These are phyloP conservation scores for Trichogramma pretiosum DNA, from an alignment of 1,140 invertebrate species.

Conservation along the genomic window DNA sequence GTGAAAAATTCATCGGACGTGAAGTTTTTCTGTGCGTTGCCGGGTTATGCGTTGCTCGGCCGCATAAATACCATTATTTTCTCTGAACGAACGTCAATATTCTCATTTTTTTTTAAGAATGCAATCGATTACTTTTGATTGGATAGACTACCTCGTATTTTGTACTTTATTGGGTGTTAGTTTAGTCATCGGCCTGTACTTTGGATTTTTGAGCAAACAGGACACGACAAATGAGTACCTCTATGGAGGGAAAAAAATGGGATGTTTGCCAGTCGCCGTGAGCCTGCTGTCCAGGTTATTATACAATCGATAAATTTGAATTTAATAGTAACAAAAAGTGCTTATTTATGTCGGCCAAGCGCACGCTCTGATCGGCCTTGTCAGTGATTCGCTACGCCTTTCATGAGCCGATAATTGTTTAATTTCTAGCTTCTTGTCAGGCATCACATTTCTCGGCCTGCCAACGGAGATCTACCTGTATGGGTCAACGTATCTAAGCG, in stretches of 20 bases:
- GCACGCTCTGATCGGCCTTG: too few relatives aligned
- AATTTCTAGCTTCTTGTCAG: constrained; percentile 62
- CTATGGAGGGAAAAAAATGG: constrained; percentile 73
- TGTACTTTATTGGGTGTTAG: constrained; percentile 58
- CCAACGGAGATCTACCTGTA: constrained; percentile 71
- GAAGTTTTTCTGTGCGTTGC: too few relatives aligned
- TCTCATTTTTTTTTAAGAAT: too few relatives aligned
- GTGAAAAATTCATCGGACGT: too few relatives aligned
- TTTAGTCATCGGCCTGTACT: constrained; percentile 69
- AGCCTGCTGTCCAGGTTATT: constrained; percentile 64
- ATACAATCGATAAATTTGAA: not conserved
- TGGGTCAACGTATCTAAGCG: constrained; percentile 58
- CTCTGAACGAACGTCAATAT: too few relatives aligned
- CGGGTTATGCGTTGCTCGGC: too few relatives aligned
- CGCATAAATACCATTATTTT: too few relatives aligned
- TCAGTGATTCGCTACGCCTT: not conserved
- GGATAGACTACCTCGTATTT: constrained; percentile 62
- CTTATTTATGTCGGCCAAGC: too few relatives aligned
- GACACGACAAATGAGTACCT: constrained; percentile 70
- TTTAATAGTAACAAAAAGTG: not conserved
- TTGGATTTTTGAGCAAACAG: constrained; percentile 71
- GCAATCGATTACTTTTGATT: constrained; percentile 33
- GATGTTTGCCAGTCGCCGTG: constrained; percentile 69
- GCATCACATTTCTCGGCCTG: constrained; percentile 66
- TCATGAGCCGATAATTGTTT: not conserved